phyloP scores from a whole-genome alignment of 2,888 invertebrate species.

The Achlya flavicornis region DNA sequence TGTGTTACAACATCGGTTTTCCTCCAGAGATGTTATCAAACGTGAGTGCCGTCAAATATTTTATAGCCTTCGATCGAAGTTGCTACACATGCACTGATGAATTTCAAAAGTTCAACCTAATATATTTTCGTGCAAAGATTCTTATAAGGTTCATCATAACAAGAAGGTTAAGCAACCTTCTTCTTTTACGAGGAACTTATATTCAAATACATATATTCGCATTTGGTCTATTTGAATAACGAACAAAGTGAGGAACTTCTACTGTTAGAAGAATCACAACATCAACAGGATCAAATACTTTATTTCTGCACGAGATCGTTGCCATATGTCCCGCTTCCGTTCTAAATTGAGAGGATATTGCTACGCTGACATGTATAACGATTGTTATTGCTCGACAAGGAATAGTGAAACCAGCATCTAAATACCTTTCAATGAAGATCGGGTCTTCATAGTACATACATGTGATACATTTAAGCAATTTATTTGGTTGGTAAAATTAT shows the following conservation, averaged over 20 bases:
- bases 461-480: no score
- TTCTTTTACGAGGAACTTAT: no score
- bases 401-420: constrained; percentile 13
- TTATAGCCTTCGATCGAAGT: constrained; percentile 15
- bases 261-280: constrained; percentile 7
- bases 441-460: not conserved
- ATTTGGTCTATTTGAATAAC: not conserved
- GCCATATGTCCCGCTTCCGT: constrained; percentile 47
- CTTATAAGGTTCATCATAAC: not conserved
- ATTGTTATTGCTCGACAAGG: constrained; percentile 32
- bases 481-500: no score
- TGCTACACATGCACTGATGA: not conserved
- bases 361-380: constrained; percentile 29
- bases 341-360: constrained; percentile 40
- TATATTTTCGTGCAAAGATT: not conserved
- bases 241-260: not conserved
- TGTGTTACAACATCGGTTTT: constrained; percentile 12
- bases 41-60: constrained; percentile 27
- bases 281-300: not conserved
- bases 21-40: constrained; percentile 25
- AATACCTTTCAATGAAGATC: not conserved
- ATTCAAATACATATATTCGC: no score
- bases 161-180: no score
- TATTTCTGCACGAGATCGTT: constrained; percentile 29
- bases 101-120: not conserved